Evolutionary conservation across 2,113 vertebrate genomes (phyloP), one percentile per base, ranked within the genome.

Genomic region (Bothrops jararaca): DNA sequence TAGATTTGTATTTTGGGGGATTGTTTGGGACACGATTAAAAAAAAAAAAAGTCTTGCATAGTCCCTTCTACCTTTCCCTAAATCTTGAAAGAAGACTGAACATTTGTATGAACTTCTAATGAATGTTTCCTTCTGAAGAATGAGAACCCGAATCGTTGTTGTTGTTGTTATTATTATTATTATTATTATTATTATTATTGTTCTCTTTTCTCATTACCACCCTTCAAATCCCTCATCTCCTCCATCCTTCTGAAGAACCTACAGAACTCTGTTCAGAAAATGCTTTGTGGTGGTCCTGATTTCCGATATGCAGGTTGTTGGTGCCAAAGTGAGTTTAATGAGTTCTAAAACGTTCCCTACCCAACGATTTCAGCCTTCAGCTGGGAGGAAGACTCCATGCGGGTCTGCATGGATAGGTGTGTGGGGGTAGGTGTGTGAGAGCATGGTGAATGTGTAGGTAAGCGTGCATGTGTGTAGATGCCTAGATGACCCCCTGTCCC

Each of bases 1-100:
- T 93, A 1, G 52, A 48, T 96, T 94, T 95, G 24, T 95, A 90
- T 94, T 95, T 94, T 92, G 93, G 95, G 93, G 95, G 94, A 95
- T 88, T 86, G 90, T 90, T 92, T 92, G 91, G 92, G 95, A 94
- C 94, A 95, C 88, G 91, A 6, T 80, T 89, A n/a, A n/a, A n/a
- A n/a, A n/a, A n/a, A 23, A 93, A 96, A 95, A 95, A 95, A 95
- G 93, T 2, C 93, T 91, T 80, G 90, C 94, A 93, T 92, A 85
- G 93, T 22, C 86, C 29, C 94, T 92, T 90, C 93, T 87, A 93
- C 93, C 89, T 88, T 91, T 86, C 93, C 93, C 86, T 90, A 90
- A 93, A 89, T 64, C 7, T 93, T 93, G 93, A 91, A 48, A 89
- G 24, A 96, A 94, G 94, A 96, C 95, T 92, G 94, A 88, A 95